phyloP scores from a whole-genome alignment of 2,797 vertebrate species.

The Syngnathus acus region DNA sequence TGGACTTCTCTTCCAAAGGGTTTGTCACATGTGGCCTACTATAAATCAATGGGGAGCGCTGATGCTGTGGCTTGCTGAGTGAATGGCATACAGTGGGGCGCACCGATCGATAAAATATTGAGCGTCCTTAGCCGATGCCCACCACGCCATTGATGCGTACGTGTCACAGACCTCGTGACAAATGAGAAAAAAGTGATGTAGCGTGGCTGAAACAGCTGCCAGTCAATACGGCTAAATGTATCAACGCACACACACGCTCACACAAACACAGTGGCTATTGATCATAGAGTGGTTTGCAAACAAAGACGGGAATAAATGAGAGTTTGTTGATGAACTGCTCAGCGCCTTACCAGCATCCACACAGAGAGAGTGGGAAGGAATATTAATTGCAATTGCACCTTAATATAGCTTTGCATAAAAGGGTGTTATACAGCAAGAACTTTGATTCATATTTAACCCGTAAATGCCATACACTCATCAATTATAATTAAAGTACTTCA shows the following conservation, averaged over 20 bases:
- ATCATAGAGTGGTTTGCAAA: neutral
- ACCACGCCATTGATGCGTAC: conserved; percentile 25
- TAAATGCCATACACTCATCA: neutral
- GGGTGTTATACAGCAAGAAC: neutral
- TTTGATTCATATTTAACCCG: neutral
- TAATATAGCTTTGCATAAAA: neutral
- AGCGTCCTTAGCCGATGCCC: conserved; percentile 40
- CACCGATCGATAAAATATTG: conserved; percentile 52
- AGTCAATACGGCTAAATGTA: conserved; percentile 11
- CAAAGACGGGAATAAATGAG: neutral
- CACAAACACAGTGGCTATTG: neutral
- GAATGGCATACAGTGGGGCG: conserved; percentile 20
- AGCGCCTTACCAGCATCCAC: neutral
- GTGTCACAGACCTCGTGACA: conserved; percentile 16
- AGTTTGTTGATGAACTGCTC: neutral
- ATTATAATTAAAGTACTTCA: too few relatives aligned
- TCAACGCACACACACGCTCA: conserved; percentile 4
- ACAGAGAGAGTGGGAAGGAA: neutral
- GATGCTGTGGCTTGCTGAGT: conserved; percentile 28
- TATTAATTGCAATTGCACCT: neutral
- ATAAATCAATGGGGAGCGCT: conserved; percentile 49
- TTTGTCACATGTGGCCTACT: conserved; percentile 40
- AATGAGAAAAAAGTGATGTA: conserved; percentile 3
- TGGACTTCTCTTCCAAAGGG: conserved; percentile 36
- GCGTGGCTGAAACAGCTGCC: conserved; percentile 21